Evolutionary conservation across 35 echinoderm and acorn worm genomes (phyloP), one percentile per base, ranked within the genome.

Genomic region (Apostichopus parvimensis): DNA sequence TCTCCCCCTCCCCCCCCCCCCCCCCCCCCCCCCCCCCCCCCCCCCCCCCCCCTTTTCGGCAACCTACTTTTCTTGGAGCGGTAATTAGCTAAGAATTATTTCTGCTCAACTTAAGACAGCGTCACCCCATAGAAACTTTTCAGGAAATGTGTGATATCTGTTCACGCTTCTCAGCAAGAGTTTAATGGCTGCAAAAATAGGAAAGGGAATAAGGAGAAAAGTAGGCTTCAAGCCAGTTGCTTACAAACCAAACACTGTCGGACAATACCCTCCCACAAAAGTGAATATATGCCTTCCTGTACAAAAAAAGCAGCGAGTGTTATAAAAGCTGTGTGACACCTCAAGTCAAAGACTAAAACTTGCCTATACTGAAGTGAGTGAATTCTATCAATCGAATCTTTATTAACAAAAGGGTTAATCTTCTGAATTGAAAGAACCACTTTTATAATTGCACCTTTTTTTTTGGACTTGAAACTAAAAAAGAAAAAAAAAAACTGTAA

Each of bases 61-160:
- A 58, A 84, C 81, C 55, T 15, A 23, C 81, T 84, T 84, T 84
- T 23, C 15, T 20, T 17, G 23, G 53, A 54, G 10, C n/a, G 15
- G 17, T 84, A 23, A 54, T 56, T 59, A 84, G 21, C 55, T 8
- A 60, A 20, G 12, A 59, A 84, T 56, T n/a, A 10, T 59, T 59
- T 22, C 54, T 84, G 18, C 81, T 58, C 21, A 58, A 56, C 55
- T 58, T 84, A 59, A 57, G 57, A 84, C 22, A 84, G 20, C 57
- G 20, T 14, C 57, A 58, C n/a, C 34, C 14, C 0, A 80, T 54
- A 15, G 28, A 54, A 80, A 80, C 34, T 28, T 54, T 54, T 54
- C 5, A 15, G 34, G 78, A 80, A 58, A 84, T 84, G 81, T 84
- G 55, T 84, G 53, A 84, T 58, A 84, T 84, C 81, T 59, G 54